Percentiles rank a stretch among this genome's conserved stretches.
phyloP scores from a whole-genome alignment of 1,140 invertebrate species.

The Drosophila teissieri region DNA sequence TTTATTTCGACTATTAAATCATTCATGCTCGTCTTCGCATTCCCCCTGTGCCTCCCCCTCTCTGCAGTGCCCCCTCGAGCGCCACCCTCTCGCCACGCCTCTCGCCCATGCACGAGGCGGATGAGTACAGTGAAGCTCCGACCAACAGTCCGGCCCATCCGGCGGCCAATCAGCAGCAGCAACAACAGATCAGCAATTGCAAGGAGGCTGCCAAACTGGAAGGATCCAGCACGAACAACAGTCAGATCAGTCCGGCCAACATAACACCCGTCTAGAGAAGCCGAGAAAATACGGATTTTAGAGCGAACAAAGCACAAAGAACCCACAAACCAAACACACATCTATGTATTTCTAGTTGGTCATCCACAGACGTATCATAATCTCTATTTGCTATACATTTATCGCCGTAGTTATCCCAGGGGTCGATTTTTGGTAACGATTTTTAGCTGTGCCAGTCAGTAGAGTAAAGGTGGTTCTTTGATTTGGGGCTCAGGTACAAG shows the following conservation, averaged over 20 bases:
- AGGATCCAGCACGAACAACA: slow-evolving; percentile 28
- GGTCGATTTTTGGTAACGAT: slow-evolving; percentile 46
- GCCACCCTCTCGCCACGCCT: slow-evolving; percentile 75
- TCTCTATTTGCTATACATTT: slow-evolving; percentile 36
- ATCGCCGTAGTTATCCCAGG: slow-evolving; percentile 53
- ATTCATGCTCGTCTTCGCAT: slow-evolving; percentile 48
- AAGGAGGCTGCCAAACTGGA: slow-evolving; percentile 68
- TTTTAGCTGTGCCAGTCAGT: slow-evolving; percentile 57
- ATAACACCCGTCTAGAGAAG: slow-evolving; percentile 66
- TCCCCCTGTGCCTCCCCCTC: slow-evolving; percentile 27
- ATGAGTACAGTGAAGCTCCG: slow-evolving; percentile 63
- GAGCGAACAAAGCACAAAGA: slow-evolving; percentile 23
- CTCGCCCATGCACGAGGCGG: slow-evolving; percentile 80
- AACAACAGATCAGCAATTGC: slow-evolving; percentile 44
- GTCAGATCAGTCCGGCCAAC: slow-evolving; percentile 48
- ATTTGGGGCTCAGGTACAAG: slow-evolving; percentile 62
- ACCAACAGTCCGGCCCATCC: slow-evolving; percentile 26
- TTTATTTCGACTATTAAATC: slow-evolving; percentile 20
- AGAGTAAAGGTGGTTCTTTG: slow-evolving; percentile 22
- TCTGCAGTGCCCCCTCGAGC: slow-evolving; percentile 58
- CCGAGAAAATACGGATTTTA: not conserved
- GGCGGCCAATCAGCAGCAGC: slow-evolving; percentile 14
- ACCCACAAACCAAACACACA: slow-evolving; percentile 16
- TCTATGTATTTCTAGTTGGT: slow-evolving; percentile 44
- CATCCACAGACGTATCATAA: slow-evolving; percentile 49